phyloP scores from a whole-genome alignment of 2,797 vertebrate species.

The Paedocypris micromegethes region DNA sequence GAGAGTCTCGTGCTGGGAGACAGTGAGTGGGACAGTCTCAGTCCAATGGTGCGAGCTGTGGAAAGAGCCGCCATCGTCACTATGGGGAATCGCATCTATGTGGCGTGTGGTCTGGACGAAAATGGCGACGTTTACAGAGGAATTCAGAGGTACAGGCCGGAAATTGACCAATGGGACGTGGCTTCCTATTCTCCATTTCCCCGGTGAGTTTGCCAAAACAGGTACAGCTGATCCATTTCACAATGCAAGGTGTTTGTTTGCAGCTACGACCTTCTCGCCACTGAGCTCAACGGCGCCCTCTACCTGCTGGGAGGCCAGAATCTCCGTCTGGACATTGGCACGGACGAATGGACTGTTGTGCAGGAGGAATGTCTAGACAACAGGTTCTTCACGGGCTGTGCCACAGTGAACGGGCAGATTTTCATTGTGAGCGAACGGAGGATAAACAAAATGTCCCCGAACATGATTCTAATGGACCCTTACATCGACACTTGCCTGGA shows the following conservation, averaged over 20 bases:
- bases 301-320: conserved; percentile 80
- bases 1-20: conserved; percentile 70
- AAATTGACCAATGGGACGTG: conserved; percentile 78
- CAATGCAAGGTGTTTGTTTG: background rate
- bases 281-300: conserved; percentile 78
- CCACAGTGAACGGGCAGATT: conserved; percentile 72
- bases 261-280: conserved; percentile 85
- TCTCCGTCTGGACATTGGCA: conserved; percentile 77
- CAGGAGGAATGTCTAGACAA: conserved; percentile 71
- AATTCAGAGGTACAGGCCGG: conserved; percentile 74
- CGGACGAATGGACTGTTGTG: conserved; percentile 77
- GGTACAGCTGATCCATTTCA: background rate
- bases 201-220: conserved; percentile 61
- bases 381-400: conserved; percentile 83
- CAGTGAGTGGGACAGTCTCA: conserved; percentile 70
- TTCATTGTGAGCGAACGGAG: conserved; percentile 79
- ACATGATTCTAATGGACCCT: conserved; percentile 79
- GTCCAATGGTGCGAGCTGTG: conserved; percentile 75
- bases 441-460: conserved; percentile 70
- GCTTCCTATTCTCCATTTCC: conserved; percentile 80
- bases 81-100: conserved; percentile 69
- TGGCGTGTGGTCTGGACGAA: conserved; percentile 84
- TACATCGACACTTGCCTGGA: conserved; percentile 76
- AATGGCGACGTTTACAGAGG: conserved; percentile 80
- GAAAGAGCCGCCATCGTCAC: conserved; percentile 72